Conservation (phyloP, 1,140 invertebrate species). For the Laupala kohalensis region DNA sequence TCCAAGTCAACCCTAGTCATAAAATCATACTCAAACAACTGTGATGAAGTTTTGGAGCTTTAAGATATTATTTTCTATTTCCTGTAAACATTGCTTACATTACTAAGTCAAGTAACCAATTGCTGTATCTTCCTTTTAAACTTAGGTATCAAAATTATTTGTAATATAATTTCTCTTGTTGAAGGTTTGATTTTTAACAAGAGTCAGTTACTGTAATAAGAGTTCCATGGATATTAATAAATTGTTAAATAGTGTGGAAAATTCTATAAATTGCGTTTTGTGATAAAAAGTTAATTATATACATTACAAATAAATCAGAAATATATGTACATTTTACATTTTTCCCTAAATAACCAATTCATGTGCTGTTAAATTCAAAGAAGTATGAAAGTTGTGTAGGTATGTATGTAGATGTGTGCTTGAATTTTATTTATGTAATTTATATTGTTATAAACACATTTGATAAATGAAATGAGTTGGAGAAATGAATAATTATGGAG, state of each 20-base stretch:
- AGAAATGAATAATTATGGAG: background rate
- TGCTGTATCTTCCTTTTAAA: background rate
- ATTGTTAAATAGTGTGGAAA: background rate
- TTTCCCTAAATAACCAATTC: background rate
- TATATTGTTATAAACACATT: background rate
- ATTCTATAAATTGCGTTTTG: background rate
- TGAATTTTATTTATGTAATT: background rate
- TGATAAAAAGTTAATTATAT: background rate
- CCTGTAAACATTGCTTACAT: background rate
- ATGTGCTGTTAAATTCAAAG: background rate
- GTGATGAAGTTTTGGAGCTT: background rate
- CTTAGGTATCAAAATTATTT: background rate
- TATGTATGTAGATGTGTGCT: background rate
- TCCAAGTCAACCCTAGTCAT: background rate
- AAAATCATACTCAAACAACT: background rate
- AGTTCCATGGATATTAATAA: background rate
- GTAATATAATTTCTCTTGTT: background rate
- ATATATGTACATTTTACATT: background rate
- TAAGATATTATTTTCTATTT: background rate
- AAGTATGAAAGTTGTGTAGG: background rate
- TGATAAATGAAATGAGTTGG: background rate
- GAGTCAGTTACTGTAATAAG: background rate
- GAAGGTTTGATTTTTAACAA: background rate
- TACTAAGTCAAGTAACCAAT: background rate
- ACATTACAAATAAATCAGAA: background rate